Evolutionary conservation across 2,888 invertebrate genomes (phyloP).

Genomic region (Watsonalla cultraria): DNA sequence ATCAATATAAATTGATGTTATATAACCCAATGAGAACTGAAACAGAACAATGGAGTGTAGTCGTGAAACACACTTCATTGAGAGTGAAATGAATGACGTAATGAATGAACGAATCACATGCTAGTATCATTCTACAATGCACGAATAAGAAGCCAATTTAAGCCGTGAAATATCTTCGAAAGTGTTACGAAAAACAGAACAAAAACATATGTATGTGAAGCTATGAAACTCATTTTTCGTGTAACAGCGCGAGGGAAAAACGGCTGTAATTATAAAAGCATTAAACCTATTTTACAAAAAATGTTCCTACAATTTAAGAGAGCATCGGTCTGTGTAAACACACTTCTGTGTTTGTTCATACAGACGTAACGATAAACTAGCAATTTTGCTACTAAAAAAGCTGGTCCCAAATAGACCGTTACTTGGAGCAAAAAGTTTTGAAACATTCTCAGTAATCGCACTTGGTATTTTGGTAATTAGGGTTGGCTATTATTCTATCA

Average conservation of each 20-base stretch:
- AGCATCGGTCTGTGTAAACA: conserved; percentile 29
- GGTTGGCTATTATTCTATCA: conserved; percentile 11
- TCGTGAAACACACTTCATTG: not conserved
- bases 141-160: not conserved
- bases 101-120: conserved; percentile 2
- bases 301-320: conserved; percentile 16
- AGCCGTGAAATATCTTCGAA: conserved; percentile 5
- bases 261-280: conserved; percentile 2
- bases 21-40: not conserved
- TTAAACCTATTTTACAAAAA: conserved; percentile 12
- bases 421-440: conserved; percentile 32
- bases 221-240: not conserved
- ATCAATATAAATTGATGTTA: not conserved
- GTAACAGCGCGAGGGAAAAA: not conserved
- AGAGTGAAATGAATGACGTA: conserved; percentile 1
- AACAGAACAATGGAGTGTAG: not conserved
- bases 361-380: conserved; percentile 28
- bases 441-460: conserved; percentile 12
- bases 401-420: conserved; percentile 37
- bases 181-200: conserved; percentile 8
- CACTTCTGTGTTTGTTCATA: conserved; percentile 28
- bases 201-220: conserved; percentile 5
- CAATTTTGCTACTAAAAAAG: conserved; percentile 29
- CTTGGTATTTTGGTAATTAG: conserved; percentile 10
- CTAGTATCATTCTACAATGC: conserved; percentile 1